Base-by-base conservation (phyloP, 2,888 invertebrate species). In the Arge pagana region DNA sequence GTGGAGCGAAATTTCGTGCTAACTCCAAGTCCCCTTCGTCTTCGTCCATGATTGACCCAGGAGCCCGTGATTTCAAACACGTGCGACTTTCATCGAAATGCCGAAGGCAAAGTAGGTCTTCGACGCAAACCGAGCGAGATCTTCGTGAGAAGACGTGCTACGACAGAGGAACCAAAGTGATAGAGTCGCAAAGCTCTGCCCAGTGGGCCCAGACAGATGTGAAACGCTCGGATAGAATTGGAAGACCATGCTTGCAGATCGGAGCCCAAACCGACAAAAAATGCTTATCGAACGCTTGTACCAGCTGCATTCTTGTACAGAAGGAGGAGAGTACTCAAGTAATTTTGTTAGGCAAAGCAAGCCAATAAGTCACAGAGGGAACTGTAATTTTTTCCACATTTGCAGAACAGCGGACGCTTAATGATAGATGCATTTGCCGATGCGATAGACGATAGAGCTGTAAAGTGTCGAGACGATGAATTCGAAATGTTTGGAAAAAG, bases 401-500 rank as follows among this genome's bases (percentile, higher is more conserved):
- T 31, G 15, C 33, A 45, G 45, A 45, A 23, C 13, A n/a, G 24
- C 16, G 33, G 35, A 15, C 11, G 23, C n/a, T 15, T 15, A 10
- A n/a, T 7, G 7, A 23, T 33, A 7, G 33, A 45, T 23, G 16
- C 35, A 1, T 15, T 19, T 16, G 15, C 11, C 3, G 33, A 45
- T 35, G 31, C 33, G n/a, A 24, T 6, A 23, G 23, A 45, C 31
- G 45, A 23, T 2, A 35, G 23, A 23, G 35, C 5, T 2, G 24
- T n/a, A 15, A 33, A 24, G 16, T 33, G 28, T 30, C 21, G 24
- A 13, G 21, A 33, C 3, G 45, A 45, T 16, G 45, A 45, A 24
- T 45, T 45, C n/a, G 45, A 45, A n/a, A 33, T 45, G 45, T 45
- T 45, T 7, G 45, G 45, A 21, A 45, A 45, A 24, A 45, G 45